A percentile compares a stretch with the other conserved stretches of the same genome.
phyloP scores from a whole-genome alignment of 1,140 invertebrate species.

The Drosophila paulistorum region DNA sequence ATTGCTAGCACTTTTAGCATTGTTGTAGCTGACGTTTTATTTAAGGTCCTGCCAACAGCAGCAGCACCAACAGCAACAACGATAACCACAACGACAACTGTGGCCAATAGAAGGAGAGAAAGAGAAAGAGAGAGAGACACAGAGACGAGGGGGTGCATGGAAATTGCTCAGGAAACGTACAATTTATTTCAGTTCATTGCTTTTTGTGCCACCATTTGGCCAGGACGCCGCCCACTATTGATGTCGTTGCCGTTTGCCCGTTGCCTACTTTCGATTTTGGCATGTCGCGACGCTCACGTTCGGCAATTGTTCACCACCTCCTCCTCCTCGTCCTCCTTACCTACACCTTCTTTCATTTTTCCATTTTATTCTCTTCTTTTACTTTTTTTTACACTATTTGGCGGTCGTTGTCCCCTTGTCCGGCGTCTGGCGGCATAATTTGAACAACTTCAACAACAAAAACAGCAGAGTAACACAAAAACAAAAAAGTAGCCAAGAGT shows the following conservation, averaged over 20 bases:
- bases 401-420: conserved; percentile 72
- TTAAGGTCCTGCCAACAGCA: conserved; percentile 74
- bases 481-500: conserved; percentile 51
- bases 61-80: conserved; percentile 47
- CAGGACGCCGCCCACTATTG: conserved; percentile 57
- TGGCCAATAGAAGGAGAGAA: conserved; percentile 19
- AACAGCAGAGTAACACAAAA: conserved; percentile 21
- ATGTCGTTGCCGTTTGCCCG: conserved; percentile 58
- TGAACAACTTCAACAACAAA: conserved; percentile 42
- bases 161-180: conserved; percentile 81
- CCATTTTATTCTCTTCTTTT: conserved; percentile 11
- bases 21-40: conserved; percentile 79
- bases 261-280: conserved; percentile 81
- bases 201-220: conserved; percentile 71
- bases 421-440: conserved; percentile 70
- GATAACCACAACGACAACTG: conserved; percentile 23
- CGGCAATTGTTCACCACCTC: conserved; percentile 55
- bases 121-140: conserved; percentile 12
- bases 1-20: conserved; percentile 81
- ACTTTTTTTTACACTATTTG: conserved; percentile 72
- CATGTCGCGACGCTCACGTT: conserved; percentile 75
- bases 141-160: conserved; percentile 38
- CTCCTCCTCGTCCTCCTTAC: conserved; percentile 17
- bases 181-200: conserved; percentile 82
- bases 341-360: conserved; percentile 11